Evolutionary conservation across 1,140 invertebrate species (phyloP), one percentile per base, ranked within the genome.

Genomic region (Megalonaias nervosa): DNA sequence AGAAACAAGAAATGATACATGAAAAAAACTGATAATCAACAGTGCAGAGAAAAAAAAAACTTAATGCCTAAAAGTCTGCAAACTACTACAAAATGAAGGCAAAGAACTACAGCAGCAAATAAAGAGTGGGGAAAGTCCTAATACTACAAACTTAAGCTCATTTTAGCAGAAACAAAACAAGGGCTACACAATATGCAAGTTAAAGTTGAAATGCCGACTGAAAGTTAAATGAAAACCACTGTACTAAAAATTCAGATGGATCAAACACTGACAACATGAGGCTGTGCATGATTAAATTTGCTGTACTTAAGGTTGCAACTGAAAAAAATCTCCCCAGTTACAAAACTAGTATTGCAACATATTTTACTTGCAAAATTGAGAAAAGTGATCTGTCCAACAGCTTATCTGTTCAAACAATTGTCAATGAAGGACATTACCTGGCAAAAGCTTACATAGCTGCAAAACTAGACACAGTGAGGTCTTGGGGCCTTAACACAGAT

Each of bases 351-450:
- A 19, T 19, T 16, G 14, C 55, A 66, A 66, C 62, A 66, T 19
- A 15, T 38, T 58, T 74, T 57, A 15, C 13, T 56, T n/a, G 16
- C 9, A 66, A 15, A 16, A 26, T 65, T 21, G 1, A 74, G 58
- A 74, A 74, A 57, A 9, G 15, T 6, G 64, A 67, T 57, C n/a
- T 74, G 58, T 64, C 71, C 9, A 74, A 4, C 0, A 11, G 3
- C 5, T 21, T 64, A 67, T n/a, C 62, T 16, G 26, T 57, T 1
- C 19, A 38, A 66, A 74, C 56, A 57, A 66, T 74, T 21, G 56
- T 74, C 16, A 58, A 74, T 74, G 71, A 74, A 55, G 61, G 71
- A 14, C 71, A 73, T 12, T 64, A 65, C 31, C 23, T 73, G 48
- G 21, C 71, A 11, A 73, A 73, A 55, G 16, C 4, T 6, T 48